Percentiles rank a stretch among this genome's conserved stretches.
These are phyloP conservation scores for Budorcas taxicolor DNA, from an alignment of 2,113 vertebrate genomes.

Conservation along the genomic window DNA sequence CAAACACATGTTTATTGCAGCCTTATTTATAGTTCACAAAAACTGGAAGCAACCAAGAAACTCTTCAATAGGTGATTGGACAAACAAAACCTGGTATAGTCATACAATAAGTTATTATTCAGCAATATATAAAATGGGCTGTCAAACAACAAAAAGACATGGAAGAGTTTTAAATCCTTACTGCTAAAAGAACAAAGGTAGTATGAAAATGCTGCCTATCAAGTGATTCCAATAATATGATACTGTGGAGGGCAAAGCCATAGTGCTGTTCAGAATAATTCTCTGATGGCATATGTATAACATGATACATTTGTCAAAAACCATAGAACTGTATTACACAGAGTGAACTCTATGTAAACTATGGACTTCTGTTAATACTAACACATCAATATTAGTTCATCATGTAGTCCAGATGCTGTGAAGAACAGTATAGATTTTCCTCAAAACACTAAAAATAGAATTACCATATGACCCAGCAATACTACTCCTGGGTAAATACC, in stretches of 20 bases:
- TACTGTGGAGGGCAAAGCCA: background rate
- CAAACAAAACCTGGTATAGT: background rate
- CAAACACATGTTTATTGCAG: background rate
- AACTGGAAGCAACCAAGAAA: background rate
- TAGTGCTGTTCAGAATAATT: background rate
- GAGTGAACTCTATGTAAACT: background rate
- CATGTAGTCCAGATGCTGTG: background rate
- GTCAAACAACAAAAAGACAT: background rate
- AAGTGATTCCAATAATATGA: background rate
- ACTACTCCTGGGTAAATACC: background rate
- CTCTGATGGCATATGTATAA: background rate
- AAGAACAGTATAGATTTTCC: background rate
- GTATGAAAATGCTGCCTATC: background rate
- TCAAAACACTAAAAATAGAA: background rate
- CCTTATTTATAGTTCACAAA: background rate
- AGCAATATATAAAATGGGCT: background rate
- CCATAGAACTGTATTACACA: background rate
- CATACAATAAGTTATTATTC: background rate
- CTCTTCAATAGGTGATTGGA: background rate
- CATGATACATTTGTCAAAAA: background rate
- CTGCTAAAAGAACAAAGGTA: background rate
- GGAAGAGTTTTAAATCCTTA: background rate
- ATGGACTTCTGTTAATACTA: background rate
- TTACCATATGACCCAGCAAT: background rate
- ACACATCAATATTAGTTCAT: background rate